Evolutionary conservation across 2,113 vertebrate species (phyloP).

Genomic region (Apteryx mantelli): DNA sequence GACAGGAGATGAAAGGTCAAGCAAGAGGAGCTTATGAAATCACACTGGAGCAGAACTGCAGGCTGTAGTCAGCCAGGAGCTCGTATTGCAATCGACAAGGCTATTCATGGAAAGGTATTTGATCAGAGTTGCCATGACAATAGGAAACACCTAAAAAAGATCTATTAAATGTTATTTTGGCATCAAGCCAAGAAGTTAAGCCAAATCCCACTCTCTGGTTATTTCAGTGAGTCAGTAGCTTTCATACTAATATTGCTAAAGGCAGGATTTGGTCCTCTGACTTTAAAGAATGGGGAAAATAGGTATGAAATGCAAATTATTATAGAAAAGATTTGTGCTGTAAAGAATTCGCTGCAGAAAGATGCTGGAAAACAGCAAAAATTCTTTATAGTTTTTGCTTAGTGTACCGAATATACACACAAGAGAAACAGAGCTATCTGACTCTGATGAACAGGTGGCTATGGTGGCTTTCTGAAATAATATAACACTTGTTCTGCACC

Average conservation of each 20-base stretch:
- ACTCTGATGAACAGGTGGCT: not conserved
- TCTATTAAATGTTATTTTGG: slow-evolving; percentile 67
- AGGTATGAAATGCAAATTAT: slow-evolving; percentile 53
- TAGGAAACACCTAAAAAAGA: slow-evolving; percentile 75
- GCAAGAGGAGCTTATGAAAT: slow-evolving; percentile 55
- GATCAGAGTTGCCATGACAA: slow-evolving; percentile 76
- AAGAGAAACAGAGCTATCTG: not conserved
- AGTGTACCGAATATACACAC: not conserved
- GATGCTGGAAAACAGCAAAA: slow-evolving; percentile 2
- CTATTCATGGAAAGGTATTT: slow-evolving; percentile 70
- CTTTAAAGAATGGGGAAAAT: slow-evolving; percentile 49
- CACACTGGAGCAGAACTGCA: slow-evolving; percentile 28
- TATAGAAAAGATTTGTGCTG: not conserved
- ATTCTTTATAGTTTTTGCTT: slow-evolving; percentile 7
- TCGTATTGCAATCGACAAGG: slow-evolving; percentile 61
- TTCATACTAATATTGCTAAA: not conserved
- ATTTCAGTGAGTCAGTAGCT: slow-evolving; percentile 19
- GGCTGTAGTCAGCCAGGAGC: slow-evolving; percentile 55
- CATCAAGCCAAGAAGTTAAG: slow-evolving; percentile 48
- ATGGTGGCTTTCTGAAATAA: not conserved
- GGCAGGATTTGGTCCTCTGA: slow-evolving; percentile 14
- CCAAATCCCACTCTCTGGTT: slow-evolving; percentile 13
- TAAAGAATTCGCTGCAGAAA: not conserved
- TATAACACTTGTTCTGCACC: not conserved
- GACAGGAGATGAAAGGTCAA: slow-evolving; percentile 59